These are phyloP conservation scores for Heliconius aoede DNA, from an alignment of 2,888 invertebrate species.

Conservation along the genomic window DNA sequence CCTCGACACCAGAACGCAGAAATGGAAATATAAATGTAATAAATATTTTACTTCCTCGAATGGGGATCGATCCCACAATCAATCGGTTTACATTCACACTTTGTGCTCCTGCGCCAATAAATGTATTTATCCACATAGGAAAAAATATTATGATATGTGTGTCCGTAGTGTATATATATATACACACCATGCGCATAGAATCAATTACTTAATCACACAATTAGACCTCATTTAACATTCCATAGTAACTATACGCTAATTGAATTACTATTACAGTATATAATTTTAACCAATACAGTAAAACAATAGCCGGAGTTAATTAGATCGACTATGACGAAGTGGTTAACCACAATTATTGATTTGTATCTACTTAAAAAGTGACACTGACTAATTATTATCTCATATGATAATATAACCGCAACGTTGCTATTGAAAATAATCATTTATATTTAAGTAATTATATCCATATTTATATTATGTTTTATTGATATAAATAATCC, in stretches of 20 bases:
- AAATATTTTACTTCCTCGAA: no score
- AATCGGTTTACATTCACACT: no score
- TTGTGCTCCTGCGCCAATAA: no score
- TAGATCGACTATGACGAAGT: neutral
- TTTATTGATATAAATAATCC: neutral
- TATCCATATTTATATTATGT: neutral
- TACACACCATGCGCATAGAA: neutral
- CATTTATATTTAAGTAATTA: neutral
- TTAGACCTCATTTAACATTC: conserved; percentile 1
- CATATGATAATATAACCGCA: conserved; percentile 10
- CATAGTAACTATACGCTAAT: neutral
- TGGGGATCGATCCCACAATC: no score
- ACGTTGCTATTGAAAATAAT: neutral
- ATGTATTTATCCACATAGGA: no score
- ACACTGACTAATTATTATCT: conserved; percentile 7
- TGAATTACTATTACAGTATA: neutral
- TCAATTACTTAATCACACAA: neutral
- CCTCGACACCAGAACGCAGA: no score
- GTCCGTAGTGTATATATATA: no score
- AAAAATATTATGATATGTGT: neutral
- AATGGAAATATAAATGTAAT: no score
- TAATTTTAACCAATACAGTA: conserved; percentile 1
- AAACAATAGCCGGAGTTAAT: conserved; percentile 8
- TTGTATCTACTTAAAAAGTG: conserved; percentile 7
- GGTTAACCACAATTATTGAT: conserved; percentile 10